Percentiles rank a stretch among this genome's conserved stretches.
These are phyloP conservation scores for Lepidurus arcticus DNA, from an alignment of 1,140 invertebrate genomes.

Conservation along the genomic window DNA sequence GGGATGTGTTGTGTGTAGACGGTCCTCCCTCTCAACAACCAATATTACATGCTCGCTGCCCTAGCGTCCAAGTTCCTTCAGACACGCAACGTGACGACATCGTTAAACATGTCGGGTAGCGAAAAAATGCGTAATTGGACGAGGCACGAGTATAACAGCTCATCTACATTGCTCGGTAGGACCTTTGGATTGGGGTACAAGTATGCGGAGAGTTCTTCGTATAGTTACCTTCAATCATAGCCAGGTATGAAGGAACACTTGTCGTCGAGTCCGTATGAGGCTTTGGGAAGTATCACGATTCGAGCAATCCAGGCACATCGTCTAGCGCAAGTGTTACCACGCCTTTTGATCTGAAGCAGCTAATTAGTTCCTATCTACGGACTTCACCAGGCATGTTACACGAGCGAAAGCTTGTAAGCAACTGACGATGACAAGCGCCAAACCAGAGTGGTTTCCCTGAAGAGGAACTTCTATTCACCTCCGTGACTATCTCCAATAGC, in stretches of 20 bases:
- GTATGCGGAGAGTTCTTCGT: background rate
- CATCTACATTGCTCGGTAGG: background rate
- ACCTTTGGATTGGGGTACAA: background rate
- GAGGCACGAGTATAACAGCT: background rate
- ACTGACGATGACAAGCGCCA: background rate
- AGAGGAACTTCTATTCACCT: background rate
- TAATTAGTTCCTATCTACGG: background rate
- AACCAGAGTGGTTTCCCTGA: background rate
- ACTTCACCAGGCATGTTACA: background rate
- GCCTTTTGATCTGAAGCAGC: background rate
- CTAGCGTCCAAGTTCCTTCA: background rate
- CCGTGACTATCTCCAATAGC: slow-evolving; percentile 2
- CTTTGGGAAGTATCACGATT: background rate
- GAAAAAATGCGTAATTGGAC: background rate
- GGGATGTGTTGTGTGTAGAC: slow-evolving; percentile 14
- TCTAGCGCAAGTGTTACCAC: background rate
- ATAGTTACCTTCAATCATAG: background rate
- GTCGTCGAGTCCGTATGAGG: background rate
- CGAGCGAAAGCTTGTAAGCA: background rate
- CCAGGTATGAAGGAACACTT: background rate
- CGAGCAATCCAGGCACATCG: slow-evolving; percentile 1
- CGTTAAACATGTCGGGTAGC: background rate
- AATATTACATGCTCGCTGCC: slow-evolving; percentile 6
- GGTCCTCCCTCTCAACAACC: slow-evolving; percentile 7
- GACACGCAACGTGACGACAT: background rate